These are phyloP conservation scores for Siniperca chuatsi DNA, from an alignment of 2,113 vertebrate species.

Conservation along the genomic window DNA sequence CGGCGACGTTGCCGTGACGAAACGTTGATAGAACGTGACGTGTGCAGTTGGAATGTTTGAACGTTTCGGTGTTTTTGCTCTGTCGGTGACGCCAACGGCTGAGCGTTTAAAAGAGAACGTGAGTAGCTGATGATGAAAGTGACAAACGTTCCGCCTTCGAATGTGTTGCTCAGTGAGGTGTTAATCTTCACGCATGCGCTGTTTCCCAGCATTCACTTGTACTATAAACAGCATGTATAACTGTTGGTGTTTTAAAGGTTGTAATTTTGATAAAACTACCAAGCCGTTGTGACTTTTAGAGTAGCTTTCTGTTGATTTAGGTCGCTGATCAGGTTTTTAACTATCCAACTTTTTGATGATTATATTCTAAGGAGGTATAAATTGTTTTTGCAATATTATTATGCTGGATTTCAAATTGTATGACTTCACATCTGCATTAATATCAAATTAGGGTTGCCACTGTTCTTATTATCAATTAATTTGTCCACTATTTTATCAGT, in stretches of 20 bases:
- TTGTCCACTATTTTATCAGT: not conserved
- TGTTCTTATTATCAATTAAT: not conserved
- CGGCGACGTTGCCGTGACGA: not conserved
- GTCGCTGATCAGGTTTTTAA: not conserved
- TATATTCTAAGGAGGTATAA: not conserved
- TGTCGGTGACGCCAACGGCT: not conserved
- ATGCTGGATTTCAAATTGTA: not conserved
- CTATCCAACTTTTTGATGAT: not conserved
- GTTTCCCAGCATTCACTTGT: not conserved
- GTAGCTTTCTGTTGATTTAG: not conserved
- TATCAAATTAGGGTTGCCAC: not conserved
- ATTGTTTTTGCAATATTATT: not conserved
- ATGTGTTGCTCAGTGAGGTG: fast-evolving
- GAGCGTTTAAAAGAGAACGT: not conserved
- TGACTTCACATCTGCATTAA: not conserved
- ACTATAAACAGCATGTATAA: no score
- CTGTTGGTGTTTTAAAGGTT: not conserved
- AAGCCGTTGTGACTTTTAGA: no score
- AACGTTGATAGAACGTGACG: not conserved
- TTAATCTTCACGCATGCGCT: constrained; percentile 50
- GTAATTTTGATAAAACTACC: not conserved
- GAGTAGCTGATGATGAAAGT: not conserved
- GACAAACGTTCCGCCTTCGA: no score
- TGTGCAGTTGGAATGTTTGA: fast-evolving
- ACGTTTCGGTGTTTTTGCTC: fast-evolving